A percentile compares a stretch with the other conserved stretches of the same genome.
Evolutionary conservation across 1,140 invertebrate genomes (phyloP).

Genomic region (Drosophila mauritiana): DNA sequence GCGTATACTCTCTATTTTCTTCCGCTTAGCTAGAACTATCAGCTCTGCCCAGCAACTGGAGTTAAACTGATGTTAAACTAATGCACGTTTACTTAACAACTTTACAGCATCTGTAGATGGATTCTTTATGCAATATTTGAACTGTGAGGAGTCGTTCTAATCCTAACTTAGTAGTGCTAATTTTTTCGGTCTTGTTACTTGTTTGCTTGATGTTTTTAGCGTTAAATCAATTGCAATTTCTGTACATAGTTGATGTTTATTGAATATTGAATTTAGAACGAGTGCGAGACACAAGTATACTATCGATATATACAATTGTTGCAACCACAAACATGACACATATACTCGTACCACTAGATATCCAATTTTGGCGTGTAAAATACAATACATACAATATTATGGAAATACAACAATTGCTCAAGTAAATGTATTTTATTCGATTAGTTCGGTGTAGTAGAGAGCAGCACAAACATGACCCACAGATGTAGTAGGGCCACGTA

Average conservation of each 20-base stretch:
- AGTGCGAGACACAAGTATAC: conserved; percentile 35
- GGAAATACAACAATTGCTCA: conserved; percentile 65
- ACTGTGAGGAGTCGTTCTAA: conserved; percentile 60
- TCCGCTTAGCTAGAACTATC: conserved; percentile 37
- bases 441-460: conserved; percentile 78
- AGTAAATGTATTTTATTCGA: conserved; percentile 23
- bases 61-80: neutral
- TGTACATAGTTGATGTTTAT: conserved; percentile 77
- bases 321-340: conserved; percentile 36
- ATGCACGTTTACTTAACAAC: conserved; percentile 21
- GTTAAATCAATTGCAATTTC: conserved; percentile 55
- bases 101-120: conserved; percentile 36
- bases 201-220: conserved; percentile 64
- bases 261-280: conserved; percentile 68
- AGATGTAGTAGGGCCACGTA: conserved; percentile 85
- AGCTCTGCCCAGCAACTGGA: conserved; percentile 32
- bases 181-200: conserved; percentile 65
- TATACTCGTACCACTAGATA: conserved; percentile 41
- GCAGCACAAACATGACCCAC: conserved; percentile 82
- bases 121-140: conserved; percentile 69
- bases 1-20: conserved; percentile 53
- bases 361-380: conserved; percentile 61
- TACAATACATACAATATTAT: conserved; percentile 54
- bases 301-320: conserved; percentile 39
- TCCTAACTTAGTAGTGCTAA: conserved; percentile 50